These are phyloP conservation scores for Cavia porcellus DNA, from an alignment of 2,113 vertebrate genomes.

Conservation along the genomic window DNA sequence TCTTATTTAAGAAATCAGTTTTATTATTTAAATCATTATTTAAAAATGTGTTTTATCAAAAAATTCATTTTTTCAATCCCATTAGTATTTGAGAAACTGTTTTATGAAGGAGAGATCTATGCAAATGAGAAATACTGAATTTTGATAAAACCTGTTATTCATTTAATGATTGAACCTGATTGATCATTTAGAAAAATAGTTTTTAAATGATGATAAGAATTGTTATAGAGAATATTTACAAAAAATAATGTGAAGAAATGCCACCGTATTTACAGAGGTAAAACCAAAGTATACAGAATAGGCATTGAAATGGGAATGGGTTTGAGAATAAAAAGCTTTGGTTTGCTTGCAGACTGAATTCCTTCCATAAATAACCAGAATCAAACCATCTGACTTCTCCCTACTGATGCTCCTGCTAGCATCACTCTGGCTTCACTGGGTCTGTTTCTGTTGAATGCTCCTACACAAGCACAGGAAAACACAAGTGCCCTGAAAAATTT, in stretches of 20 bases:
- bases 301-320: background rate
- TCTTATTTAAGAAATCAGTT: background rate
- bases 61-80: background rate
- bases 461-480: background rate
- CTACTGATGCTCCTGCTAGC: rapidly evolving
- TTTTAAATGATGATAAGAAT: background rate
- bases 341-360: background rate
- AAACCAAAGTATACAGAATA: background rate
- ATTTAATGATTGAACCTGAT: background rate
- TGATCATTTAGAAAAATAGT: background rate
- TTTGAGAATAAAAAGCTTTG: background rate
- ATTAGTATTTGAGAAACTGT: background rate
- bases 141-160: background rate
- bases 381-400: background rate
- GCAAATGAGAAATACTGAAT: background rate
- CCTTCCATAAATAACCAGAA: background rate
- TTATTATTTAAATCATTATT: background rate
- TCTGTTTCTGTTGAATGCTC: background rate
- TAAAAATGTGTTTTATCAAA: background rate
- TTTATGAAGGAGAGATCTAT: background rate
- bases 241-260: background rate
- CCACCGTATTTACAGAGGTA: background rate
- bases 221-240: background rate
- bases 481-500: background rate
- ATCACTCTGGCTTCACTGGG: background rate